These are phyloP conservation scores for Chrysaora quinquecirrha DNA, from an alignment of 30 jellyfish, hydroid and myxozoan genomes.

Conservation along the genomic window DNA sequence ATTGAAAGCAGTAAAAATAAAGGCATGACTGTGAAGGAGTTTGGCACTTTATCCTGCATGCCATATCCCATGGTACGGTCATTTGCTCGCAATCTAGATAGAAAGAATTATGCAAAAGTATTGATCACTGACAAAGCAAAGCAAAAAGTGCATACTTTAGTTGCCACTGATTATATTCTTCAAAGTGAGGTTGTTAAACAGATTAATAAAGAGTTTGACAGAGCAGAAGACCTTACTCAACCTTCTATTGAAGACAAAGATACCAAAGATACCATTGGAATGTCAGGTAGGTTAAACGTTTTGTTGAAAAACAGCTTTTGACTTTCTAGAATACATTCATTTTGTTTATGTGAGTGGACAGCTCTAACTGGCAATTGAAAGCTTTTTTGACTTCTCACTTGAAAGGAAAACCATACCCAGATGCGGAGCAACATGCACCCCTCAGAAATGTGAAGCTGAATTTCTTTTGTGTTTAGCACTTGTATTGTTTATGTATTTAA, in stretches of 20 bases:
- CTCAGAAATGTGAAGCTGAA: too few species aligned
- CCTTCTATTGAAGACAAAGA: neutral
- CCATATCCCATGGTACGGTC: slow-evolving; percentile 78
- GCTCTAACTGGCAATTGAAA: too few species aligned
- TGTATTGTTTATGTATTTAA: too few species aligned
- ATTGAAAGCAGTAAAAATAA: slow-evolving; percentile 41
- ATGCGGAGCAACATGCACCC: too few species aligned
- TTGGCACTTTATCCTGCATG: slow-evolving; percentile 64
- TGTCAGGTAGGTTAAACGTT: neutral
- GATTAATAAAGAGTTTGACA: slow-evolving; percentile 34
- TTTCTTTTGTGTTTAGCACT: too few species aligned
- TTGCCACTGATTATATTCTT: slow-evolving; percentile 41
- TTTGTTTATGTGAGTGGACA: too few species aligned
- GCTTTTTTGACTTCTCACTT: too few species aligned
- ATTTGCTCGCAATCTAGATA: slow-evolving; percentile 38
- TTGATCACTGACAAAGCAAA: slow-evolving; percentile 37
- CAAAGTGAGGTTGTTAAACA: slow-evolving; percentile 51
- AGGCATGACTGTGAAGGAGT: slow-evolving; percentile 69
- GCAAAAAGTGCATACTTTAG: slow-evolving; percentile 61
- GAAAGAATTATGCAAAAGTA: slow-evolving; percentile 24
- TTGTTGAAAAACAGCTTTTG: too few species aligned
- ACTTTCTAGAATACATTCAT: too few species aligned
- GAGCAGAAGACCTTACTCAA: slow-evolving; percentile 19
- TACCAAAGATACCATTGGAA: neutral
- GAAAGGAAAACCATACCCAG: too few species aligned